phyloP scores from a whole-genome alignment of 1,140 invertebrate species.

The Danaus plexippus region DNA sequence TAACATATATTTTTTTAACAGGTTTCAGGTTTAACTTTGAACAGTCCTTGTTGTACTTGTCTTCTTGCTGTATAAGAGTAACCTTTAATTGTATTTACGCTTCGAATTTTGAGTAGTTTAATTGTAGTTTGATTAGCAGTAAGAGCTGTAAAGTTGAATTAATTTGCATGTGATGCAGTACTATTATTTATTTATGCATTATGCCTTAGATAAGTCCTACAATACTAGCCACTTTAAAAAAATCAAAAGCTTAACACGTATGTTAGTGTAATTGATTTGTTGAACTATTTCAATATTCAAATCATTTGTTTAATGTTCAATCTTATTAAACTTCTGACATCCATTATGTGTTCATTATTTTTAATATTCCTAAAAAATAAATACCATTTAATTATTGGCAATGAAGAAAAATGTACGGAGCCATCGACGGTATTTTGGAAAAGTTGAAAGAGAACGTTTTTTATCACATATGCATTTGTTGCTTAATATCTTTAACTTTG shows the following conservation, averaged over 20 bases:
- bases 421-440: too few species aligned
- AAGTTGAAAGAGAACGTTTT: too few species aligned
- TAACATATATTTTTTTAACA: too few species aligned
- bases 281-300: constrained; percentile 34
- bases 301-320: constrained; percentile 30
- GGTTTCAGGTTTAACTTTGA: too few species aligned
- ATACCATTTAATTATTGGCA: too few species aligned
- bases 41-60: too few species aligned
- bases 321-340: constrained; percentile 18
- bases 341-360: constrained; percentile 4
- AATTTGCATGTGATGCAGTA: constrained; percentile 12
- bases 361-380: too few species aligned
- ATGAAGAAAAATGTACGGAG: too few species aligned
- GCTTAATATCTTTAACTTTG: too few species aligned
- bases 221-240: not conserved
- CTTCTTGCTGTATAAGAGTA: constrained; percentile 1
- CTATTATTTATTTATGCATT: constrained; percentile 10
- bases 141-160: too few species aligned
- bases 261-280: constrained; percentile 27
- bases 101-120: constrained; percentile 5
- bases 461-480: too few species aligned
- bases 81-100: constrained; percentile 3
- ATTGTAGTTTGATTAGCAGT: not conserved
- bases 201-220: constrained; percentile 16
- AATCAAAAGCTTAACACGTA: constrained; percentile 13